Evolutionary conservation across 2,113 vertebrate species (phyloP).

Genomic region (Notothenia rossii): DNA sequence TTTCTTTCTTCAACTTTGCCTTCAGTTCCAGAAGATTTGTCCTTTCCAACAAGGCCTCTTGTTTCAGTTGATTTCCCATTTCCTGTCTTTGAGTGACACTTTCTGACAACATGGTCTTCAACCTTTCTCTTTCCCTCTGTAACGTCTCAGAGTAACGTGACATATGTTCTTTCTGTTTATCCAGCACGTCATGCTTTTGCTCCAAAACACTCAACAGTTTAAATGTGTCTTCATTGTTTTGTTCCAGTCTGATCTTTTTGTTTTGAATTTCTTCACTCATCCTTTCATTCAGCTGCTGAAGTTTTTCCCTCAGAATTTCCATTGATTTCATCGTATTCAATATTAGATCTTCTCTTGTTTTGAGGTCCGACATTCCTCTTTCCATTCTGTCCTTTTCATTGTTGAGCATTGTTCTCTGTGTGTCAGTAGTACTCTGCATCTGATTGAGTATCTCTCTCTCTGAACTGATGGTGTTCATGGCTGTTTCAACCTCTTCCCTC

Average conservation of each 20-base stretch:
- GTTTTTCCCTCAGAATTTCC: not conserved
- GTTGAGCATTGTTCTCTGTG: not conserved
- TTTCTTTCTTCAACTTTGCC: not conserved
- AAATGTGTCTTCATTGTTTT: too few species aligned
- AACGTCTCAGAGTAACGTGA: not conserved
- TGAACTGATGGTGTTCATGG: conserved; percentile 3
- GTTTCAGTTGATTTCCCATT: not conserved
- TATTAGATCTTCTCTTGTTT: not conserved
- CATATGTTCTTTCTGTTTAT: too few species aligned
- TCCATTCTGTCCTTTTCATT: not conserved
- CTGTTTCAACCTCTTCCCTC: not conserved
- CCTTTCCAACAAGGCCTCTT: too few species aligned
- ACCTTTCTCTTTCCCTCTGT: too few species aligned
- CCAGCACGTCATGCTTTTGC: too few species aligned
- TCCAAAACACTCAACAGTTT: not conserved
- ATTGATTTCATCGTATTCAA: not conserved
- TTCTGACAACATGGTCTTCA: too few species aligned
- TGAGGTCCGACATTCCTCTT: not conserved
- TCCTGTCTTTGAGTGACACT: too few species aligned
- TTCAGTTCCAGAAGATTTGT: not conserved
- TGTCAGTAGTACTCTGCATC: conserved; percentile 6
- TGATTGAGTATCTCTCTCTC: conserved; percentile 30
- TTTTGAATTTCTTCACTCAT: not conserved
- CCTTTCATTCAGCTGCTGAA: not conserved
- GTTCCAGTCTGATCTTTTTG: not conserved